These are phyloP conservation scores for Aphis gossypii DNA, from an alignment of 1,140 invertebrate species.

Conservation along the genomic window DNA sequence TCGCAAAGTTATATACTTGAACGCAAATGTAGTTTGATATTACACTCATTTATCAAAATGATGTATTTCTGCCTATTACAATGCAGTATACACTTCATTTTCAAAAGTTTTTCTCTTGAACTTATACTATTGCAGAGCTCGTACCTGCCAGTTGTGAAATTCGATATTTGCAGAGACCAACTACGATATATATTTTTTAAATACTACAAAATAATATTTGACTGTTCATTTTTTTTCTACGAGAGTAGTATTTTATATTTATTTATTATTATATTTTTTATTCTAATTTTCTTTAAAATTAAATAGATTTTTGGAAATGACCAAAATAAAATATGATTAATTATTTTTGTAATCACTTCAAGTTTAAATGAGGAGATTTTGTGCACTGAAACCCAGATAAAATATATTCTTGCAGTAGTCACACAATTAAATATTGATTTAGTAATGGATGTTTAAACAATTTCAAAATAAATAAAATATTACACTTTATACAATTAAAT, in stretches of 20 bases:
- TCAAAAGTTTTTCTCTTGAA: background rate
- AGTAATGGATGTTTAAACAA: background rate
- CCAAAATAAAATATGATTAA: background rate
- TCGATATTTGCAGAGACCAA: background rate
- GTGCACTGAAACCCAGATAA: background rate
- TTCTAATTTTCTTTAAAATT: background rate
- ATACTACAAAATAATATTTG: background rate
- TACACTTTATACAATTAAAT: background rate
- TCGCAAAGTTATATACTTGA: background rate
- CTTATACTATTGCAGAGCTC: background rate
- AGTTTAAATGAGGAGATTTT: background rate
- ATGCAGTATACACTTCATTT: background rate
- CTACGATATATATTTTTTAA: background rate
- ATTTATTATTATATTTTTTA: background rate
- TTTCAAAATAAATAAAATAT: background rate
- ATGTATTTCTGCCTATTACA: background rate
- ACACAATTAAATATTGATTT: background rate
- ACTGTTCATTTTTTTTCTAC: background rate
- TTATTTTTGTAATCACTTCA: constrained; percentile 3
- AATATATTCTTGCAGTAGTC: background rate
- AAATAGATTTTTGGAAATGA: background rate
- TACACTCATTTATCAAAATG: background rate
- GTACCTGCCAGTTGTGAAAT: background rate
- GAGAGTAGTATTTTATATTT: background rate
- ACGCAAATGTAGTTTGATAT: background rate